Evolutionary conservation across 2,888 invertebrate genomes (phyloP), one percentile per base, ranked within the genome.

Genomic region (Octodonta nipae): DNA sequence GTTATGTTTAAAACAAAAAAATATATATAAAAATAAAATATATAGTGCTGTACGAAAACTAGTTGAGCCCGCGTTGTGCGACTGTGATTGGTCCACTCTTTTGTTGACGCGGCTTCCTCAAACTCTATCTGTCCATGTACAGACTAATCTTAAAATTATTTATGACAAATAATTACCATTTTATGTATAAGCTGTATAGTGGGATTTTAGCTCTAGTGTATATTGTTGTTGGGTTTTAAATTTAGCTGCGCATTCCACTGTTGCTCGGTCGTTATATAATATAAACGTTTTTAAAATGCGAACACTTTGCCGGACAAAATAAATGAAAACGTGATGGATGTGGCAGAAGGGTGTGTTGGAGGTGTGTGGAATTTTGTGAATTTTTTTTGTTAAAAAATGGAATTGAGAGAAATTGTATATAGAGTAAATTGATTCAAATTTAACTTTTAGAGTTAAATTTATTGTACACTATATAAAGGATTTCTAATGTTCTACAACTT

Each of bases 111-210:
- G 45, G 46, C 44, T 46, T 43, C 43, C 32, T 41, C 40, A 43
- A n/a, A 47, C 47, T 49, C 44, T 50, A 42, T 49, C 44, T 46
- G 50, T 51, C n/a, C n/a, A n/a, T n/a, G 59, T 60, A 60, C 56
- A 60, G 59, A 54, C 60, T 59, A 58, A 55, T 48, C 50, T 56
- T 57, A 36, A 49, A 59, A 55, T 59, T 58, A 59, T 60, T 60
- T 60, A 60, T 59, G 58, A 59, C 59, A 58, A 56, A 58, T 58
- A 55, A 59, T 58, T 58, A 60, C 59, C 58, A 59, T 53, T 53
- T 51, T 52, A 52, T 54, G 49, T 58, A 55, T 60, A 60, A 59
- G 56, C 50, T 56, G 56, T 57, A 58, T 57, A 57, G 52, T 51
- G 56, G 55, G 54, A 56, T 51, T 51, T 49, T 58, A 59, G 59